Evolutionary conservation across 2,888 invertebrate genomes (phyloP).

Genomic region (Synanthedon vespiformis): DNA sequence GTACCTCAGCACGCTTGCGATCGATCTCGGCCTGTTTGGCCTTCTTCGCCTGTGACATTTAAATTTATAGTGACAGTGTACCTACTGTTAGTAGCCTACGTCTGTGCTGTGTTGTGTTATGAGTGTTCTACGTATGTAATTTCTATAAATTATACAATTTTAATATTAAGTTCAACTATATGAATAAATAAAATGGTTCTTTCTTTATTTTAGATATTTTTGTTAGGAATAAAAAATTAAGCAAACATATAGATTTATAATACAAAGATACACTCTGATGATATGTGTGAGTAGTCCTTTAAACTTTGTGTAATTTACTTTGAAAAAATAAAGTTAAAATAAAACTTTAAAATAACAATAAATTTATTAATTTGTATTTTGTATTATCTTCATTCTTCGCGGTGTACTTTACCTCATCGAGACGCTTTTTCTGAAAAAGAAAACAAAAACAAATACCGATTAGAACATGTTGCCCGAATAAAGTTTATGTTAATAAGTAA

Average conservation of each 20-base stretch:
- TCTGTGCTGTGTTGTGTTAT: neutral
- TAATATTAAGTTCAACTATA: too few species aligned
- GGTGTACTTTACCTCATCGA: slow-evolving; percentile 77
- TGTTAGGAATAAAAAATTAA: too few species aligned
- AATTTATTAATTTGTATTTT: too few species aligned
- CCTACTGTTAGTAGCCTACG: slow-evolving; percentile 5
- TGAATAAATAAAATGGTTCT: too few species aligned
- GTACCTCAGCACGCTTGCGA: slow-evolving; percentile 98
- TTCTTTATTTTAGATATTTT: too few species aligned
- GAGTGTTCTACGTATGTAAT: neutral
- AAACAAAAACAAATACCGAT: slow-evolving; percentile 38
- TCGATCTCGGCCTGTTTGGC: slow-evolving; percentile 98
- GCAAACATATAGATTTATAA: too few species aligned
- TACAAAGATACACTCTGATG: too few species aligned
- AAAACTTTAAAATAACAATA: too few species aligned
- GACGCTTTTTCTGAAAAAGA: slow-evolving; percentile 80
- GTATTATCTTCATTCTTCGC: slow-evolving; percentile 3
- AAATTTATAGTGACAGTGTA: slow-evolving; percentile 24
- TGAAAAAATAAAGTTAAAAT: too few species aligned
- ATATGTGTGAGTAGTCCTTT: too few species aligned
- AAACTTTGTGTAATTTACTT: too few species aligned
- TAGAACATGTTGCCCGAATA: slow-evolving; percentile 20
- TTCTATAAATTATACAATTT: too few species aligned
- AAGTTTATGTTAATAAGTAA: neutral
- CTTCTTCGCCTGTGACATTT: slow-evolving; percentile 87